phyloP scores from a whole-genome alignment of 2,888 invertebrate species.

The Ischnus inquisitorius region DNA sequence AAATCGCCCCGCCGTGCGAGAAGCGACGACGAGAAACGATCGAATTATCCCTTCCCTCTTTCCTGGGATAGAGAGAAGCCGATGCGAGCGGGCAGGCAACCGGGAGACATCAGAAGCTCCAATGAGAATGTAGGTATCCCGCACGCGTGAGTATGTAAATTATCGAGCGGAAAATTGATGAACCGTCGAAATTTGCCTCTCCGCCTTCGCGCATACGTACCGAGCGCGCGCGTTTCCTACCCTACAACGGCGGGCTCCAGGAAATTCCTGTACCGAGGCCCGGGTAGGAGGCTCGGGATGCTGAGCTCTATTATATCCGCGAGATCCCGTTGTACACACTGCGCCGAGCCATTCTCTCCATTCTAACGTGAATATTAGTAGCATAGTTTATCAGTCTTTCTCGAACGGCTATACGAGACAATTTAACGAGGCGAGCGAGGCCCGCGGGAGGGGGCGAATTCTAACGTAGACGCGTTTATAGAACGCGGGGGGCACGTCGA shows the following conservation, averaged over 20 bases:
- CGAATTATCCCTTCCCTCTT: slow-evolving; percentile 10
- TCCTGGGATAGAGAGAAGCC: background rate
- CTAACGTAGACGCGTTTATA: background rate
- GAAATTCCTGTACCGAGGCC: slow-evolving; percentile 32
- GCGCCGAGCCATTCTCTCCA: background rate
- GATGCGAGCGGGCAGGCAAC: background rate
- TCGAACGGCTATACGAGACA: background rate
- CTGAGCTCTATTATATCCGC: slow-evolving; percentile 4
- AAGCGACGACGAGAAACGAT: slow-evolving; percentile 23
- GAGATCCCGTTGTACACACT: background rate
- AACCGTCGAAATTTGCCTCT: slow-evolving; percentile 53
- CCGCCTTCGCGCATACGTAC: background rate
- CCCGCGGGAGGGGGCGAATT: background rate
- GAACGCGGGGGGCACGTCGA: background rate
- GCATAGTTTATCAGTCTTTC: slow-evolving; percentile 2
- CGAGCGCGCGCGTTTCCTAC: background rate
- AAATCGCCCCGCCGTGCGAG: slow-evolving; percentile 7
- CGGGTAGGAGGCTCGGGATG: background rate
- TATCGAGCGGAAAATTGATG: slow-evolving; percentile 58
- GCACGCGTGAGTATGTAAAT: slow-evolving; percentile 34
- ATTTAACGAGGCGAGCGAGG: background rate
- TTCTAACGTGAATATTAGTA: slow-evolving; percentile 7
- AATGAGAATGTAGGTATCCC: slow-evolving; percentile 5
- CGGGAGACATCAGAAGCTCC: slow-evolving; percentile 12
- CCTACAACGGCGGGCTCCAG: background rate